Evolutionary conservation across 2,797 vertebrate genomes (phyloP).

Genomic region (Xenops minutus): DNA sequence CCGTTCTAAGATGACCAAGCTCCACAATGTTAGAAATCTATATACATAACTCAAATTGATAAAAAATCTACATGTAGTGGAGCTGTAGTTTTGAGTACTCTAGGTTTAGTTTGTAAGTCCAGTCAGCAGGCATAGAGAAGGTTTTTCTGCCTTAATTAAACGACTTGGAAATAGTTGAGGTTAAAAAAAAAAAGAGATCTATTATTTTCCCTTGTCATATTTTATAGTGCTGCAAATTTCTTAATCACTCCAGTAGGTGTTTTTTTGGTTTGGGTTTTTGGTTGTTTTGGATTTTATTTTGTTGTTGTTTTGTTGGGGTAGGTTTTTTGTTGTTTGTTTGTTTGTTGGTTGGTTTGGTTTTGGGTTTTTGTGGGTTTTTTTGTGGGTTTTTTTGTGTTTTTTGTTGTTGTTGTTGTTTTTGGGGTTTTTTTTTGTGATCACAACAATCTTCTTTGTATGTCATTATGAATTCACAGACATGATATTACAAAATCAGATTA

Average conservation of each 20-base stretch:
- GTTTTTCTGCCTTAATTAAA: background rate
- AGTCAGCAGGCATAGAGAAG: background rate
- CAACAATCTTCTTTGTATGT: slow-evolving; percentile 30
- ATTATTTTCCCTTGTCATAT: background rate
- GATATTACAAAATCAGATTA: slow-evolving; percentile 20
- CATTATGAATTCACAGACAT: slow-evolving; percentile 12
- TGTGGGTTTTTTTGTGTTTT: background rate
- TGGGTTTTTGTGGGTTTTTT: background rate
- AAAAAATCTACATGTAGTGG: background rate
- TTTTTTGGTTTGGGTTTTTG: too few relatives aligned
- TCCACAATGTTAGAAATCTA: background rate
- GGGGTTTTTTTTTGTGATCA: background rate
- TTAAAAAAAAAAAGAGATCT: background rate
- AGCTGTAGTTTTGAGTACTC: background rate
- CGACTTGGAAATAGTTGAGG: background rate
- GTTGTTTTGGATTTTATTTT: too few relatives aligned
- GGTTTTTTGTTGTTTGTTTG: too few relatives aligned
- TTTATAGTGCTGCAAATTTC: background rate
- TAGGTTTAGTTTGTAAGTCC: background rate
- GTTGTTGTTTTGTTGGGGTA: too few relatives aligned
- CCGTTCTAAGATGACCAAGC: background rate
- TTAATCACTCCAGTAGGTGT: background rate
- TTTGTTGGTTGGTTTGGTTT: too few relatives aligned
- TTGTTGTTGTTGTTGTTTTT: too few relatives aligned
- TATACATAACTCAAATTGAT: background rate